These are phyloP conservation scores for Bruchidius siliquastri DNA, from an alignment of 2,888 invertebrate genomes.

Conservation along the genomic window DNA sequence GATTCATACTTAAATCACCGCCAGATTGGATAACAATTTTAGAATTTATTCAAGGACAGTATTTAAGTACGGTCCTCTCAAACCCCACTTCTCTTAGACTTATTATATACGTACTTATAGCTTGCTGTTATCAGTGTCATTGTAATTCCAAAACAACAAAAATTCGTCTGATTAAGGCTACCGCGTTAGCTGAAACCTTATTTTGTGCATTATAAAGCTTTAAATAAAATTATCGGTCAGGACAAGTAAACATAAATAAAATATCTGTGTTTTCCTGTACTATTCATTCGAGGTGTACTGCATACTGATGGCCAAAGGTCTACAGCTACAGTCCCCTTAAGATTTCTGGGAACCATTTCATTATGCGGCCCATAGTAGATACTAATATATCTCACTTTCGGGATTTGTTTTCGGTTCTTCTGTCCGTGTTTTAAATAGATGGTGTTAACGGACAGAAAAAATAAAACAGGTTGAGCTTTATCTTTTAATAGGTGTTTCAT, in stretches of 20 bases:
- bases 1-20: too few relatives aligned
- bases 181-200: too few relatives aligned
- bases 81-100: too few relatives aligned
- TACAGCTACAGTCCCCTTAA: not conserved
- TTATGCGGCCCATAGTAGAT: not conserved
- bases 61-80: too few relatives aligned
- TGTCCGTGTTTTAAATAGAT: not conserved
- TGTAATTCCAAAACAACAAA: too few relatives aligned
- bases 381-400: not conserved
- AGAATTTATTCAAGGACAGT: too few relatives aligned
- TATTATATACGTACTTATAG: too few relatives aligned
- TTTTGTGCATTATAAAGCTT: too few relatives aligned
- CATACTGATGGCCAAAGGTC: not conserved
- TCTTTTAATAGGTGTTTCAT: not conserved
- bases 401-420: not conserved
- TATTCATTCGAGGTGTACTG: not conserved
- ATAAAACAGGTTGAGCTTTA: not conserved
- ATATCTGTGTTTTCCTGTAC: not conserved
- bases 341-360: not conserved
- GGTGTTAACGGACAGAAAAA: not conserved
- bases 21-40: too few relatives aligned
- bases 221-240: too few relatives aligned
- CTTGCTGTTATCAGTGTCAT: too few relatives aligned
- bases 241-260: not conserved
- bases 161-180: too few relatives aligned